Base-by-base conservation (phyloP, 2,113 vertebrate species). In the Sapayoa aenigma region DNA sequence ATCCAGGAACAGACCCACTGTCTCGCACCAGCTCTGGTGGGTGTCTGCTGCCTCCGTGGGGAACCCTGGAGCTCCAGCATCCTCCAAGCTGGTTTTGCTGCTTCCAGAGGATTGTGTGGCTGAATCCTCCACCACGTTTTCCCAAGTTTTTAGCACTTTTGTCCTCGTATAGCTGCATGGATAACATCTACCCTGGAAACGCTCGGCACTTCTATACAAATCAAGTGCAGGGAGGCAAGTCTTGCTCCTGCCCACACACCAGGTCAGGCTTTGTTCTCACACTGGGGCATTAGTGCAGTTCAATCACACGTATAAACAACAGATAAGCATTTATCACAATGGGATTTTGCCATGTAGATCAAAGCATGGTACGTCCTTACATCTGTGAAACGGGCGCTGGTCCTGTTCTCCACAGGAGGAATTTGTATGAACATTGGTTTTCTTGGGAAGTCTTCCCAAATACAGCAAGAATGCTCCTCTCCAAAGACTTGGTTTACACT, bases 251-350 rank as follows among this genome's bases (percentile, higher is more conserved):
- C 33, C 23, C 1, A 18, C 82, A 19, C 18, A 5, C 9, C 53
- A 7, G 9, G 9, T 1, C 17, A 46, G 56, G 5, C 3, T 47
- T 16, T 37, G 65, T 44, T 72, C 84, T 16, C 1, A 9, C 35
- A 7, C 41, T 6, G 23, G 4, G 42, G 12, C 15, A 12, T 11
- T 3, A 5, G 13, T 2, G 14, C 3, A 53, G 49, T 2, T 31
- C 11, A 41, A 16, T 9, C 60, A 7, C 1, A 0, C 4, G 14
- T 25, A 69, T 8, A 27, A 66, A 14, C 3, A 83, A 21, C 49
- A 56, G 44, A 46, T 14, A 72, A 66, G 39, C 2, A 10, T 1
- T 0, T 3, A 6, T 5, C 15, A 3, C 22, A 24, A 1, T 9
- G 8, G 0, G 55, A 73, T n/a, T 30, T 31, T 28, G 49, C 18